Evolutionary conservation across 2,888 invertebrate genomes (phyloP), one percentile per base, ranked within the genome.

Genomic region (Boloria selene): DNA sequence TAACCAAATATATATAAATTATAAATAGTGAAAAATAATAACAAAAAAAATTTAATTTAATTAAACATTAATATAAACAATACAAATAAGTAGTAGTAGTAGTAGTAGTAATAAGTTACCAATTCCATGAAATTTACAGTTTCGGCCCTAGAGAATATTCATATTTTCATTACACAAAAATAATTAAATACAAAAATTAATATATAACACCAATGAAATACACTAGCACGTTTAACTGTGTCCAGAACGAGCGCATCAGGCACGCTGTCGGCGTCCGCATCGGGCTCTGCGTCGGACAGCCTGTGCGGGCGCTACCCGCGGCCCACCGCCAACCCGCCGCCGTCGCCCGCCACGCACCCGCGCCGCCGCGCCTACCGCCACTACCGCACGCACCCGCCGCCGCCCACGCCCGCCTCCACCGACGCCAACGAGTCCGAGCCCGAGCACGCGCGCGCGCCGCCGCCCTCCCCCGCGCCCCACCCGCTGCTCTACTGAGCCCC

Each of bases 361-460:
- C 90, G 95, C 16, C 95, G 96, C 63, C 94, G 95, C 67, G 95
- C 97, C 2, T 96, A 96, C 85, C 93, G 96, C 31, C 95, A 96
- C 85, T 96, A 96, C 84, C 86, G 95, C 72, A 96, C 96, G 95
- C 87, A 96, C 0, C 98, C 98, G 7, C 98, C 98, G 31, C 98
- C 98, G 13, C 98, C 98, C 22, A 98, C 98, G 0, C 98, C 98
- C 81, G 97, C 97, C 73, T 98, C 98, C 45, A 98, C 98, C 75
- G 97, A 98, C 73, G 98, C 97, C 78, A 97, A 97, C 83, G 97
- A 97, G 85, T 96, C 96, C 26, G 97, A 97, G 82, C 80, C 93
- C 76, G 83, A 95, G 96, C 73, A 96, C 94, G 67, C 96, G 95
- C 59, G 97, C 95, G 84, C 97, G 45, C 98, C 98, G 13, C 97